Base-by-base conservation (phyloP, 2,797 vertebrate genomes). In the Chrosomus eos region DNA sequence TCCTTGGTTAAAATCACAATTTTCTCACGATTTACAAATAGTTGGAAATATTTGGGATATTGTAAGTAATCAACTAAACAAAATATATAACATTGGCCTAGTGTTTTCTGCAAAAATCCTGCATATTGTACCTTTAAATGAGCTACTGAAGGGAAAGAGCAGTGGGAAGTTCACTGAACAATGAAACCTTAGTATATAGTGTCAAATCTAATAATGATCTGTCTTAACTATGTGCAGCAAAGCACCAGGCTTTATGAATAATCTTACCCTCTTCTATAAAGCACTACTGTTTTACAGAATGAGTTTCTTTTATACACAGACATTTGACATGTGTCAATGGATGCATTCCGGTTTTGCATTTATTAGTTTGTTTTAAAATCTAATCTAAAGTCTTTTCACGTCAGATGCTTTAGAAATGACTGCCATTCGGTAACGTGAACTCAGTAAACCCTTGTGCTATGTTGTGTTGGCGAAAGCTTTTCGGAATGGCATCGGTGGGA, bases 401-500 rank as follows among this genome's bases (percentile, higher is more conserved):
- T 23, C 36, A 68, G 18, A 83, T 43, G 26, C 48, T 76, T 67
- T 83, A 33, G 62, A 76, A 68, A 53, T 75, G 6, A 68, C 45
- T 58, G 73, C 43, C 74, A 77, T 43, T 68, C 19, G 53, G 16
- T 40, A 48, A 68, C 7, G n/a, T 66, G 64, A 45, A 77, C 64
- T 55, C 36, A 5, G 13, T 4, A 68, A 68, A 40, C 23, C 33
- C 7, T 60, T 51, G 38, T 71, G 33, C n/a, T n/a, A 62, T 79
- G 13, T 68, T 76, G 40, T 76, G 51, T 9, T 31, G 53, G 31
- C 55, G 58, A 45, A 76, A 36, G 36, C 33, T 14, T 9, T 76
- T 67, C 23, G 6, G 33, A 81, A 78, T 73, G 70, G 28, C 45
- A 67, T 80, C 53, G 77, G 75, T 93, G 91, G 89, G 88, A 92